These are phyloP conservation scores for Corticium candelabrum DNA, from an alignment of 37 sponge, comb jelly and placozoan genomes.

Conservation along the genomic window DNA sequence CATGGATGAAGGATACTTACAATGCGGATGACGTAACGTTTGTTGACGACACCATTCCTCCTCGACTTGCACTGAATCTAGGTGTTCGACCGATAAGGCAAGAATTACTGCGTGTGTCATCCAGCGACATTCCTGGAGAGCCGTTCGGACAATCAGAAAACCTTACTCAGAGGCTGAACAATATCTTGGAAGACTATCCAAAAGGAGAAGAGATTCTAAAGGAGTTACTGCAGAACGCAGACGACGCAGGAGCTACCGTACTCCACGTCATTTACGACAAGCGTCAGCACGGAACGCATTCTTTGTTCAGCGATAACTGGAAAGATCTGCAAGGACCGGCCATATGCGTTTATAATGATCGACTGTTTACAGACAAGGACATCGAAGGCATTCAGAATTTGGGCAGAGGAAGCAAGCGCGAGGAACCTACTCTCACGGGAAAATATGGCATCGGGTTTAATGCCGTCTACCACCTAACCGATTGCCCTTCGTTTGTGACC, in stretches of 20 bases:
- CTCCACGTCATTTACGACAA: slow-evolving; percentile 35
- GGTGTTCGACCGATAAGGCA: slow-evolving; percentile 19
- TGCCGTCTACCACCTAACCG: slow-evolving; percentile 17
- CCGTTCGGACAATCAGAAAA: slow-evolving; percentile 38
- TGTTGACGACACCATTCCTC: slow-evolving; percentile 7
- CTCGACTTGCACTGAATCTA: slow-evolving; percentile 13
- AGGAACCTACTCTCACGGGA: slow-evolving; percentile 8
- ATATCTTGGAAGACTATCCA: slow-evolving; percentile 29
- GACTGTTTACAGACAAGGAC: slow-evolving; percentile 20
- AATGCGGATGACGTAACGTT: not conserved
- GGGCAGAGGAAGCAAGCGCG: slow-evolving; percentile 22
- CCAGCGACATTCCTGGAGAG: not conserved
- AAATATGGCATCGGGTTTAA: slow-evolving; percentile 28
- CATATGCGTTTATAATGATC: slow-evolving; percentile 14
- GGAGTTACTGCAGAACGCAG: slow-evolving; percentile 44
- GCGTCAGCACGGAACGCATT: slow-evolving; percentile 16
- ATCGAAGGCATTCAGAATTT: slow-evolving; percentile 17
- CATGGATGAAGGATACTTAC: not conserved
- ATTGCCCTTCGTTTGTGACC: slow-evolving; percentile 13
- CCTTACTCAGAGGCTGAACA: slow-evolving; percentile 25
- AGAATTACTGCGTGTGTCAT: slow-evolving; percentile 8
- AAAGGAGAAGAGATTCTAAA: slow-evolving; percentile 29
- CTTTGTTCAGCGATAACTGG: slow-evolving; percentile 10
- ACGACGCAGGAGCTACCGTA: slow-evolving; percentile 37
- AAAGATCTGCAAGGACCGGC: slow-evolving; percentile 22